These are phyloP conservation scores for Drosophila setifemur DNA, from an alignment of 1,140 invertebrate genomes.

Conservation along the genomic window DNA sequence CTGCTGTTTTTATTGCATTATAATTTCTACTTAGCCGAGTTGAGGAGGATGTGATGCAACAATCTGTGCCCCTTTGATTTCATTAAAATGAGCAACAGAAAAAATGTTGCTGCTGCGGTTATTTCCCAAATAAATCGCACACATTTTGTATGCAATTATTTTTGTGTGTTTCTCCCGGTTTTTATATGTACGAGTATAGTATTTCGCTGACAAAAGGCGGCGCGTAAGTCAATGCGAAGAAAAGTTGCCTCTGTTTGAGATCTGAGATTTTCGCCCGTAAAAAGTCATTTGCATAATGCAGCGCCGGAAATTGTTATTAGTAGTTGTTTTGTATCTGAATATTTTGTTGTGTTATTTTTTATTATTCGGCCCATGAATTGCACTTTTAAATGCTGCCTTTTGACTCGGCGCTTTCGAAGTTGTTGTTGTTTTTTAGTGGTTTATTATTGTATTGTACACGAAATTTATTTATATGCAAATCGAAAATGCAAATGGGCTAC, in stretches of 20 bases:
- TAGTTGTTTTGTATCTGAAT: constrained; percentile 34
- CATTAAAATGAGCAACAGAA: constrained; percentile 54
- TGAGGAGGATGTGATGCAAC: constrained; percentile 77
- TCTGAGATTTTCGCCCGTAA: constrained; percentile 61
- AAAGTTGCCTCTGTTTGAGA: constrained; percentile 46
- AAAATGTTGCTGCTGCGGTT: constrained; percentile 42
- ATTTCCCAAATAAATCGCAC: constrained; percentile 77
- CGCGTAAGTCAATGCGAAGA: constrained; percentile 70
- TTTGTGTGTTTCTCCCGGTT: constrained; percentile 42
- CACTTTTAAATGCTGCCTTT: constrained; percentile 73
- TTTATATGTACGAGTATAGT: constrained; percentile 6
- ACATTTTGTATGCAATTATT: constrained; percentile 78
- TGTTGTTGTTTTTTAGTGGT: constrained; percentile 17
- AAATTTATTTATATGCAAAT: constrained; percentile 78
- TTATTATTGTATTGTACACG: constrained; percentile 51
- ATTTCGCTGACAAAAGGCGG: constrained; percentile 46
- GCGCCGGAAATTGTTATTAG: constrained; percentile 77
- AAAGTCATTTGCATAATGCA: constrained; percentile 78
- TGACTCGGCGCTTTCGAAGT: constrained; percentile 53
- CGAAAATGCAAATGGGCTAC: constrained; percentile 40
- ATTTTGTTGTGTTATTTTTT: constrained; percentile 26
- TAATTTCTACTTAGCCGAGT: constrained; percentile 74
- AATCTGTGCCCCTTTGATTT: constrained; percentile 54
- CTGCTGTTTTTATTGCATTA: constrained; percentile 68
- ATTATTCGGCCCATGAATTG: constrained; percentile 61